These are phyloP conservation scores for Palaemon carinicauda DNA, from an alignment of 1,140 invertebrate genomes.

Conservation along the genomic window DNA sequence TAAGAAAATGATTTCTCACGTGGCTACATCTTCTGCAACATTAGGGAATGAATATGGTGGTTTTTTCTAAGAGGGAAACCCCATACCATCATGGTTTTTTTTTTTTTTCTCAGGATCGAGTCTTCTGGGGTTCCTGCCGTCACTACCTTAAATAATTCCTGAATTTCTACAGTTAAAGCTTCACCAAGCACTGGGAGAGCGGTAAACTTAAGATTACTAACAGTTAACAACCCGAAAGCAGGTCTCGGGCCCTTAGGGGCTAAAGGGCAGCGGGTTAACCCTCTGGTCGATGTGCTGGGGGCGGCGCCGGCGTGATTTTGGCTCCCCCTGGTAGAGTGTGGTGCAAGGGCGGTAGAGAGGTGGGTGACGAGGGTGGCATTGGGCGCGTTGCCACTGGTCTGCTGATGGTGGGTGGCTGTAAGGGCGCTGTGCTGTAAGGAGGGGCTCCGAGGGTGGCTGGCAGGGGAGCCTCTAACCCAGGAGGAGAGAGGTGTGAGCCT, in stretches of 20 bases:
- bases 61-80: too few species aligned
- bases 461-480: slow-evolving; percentile 28
- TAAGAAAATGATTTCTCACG: too few species aligned
- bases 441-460: slow-evolving; percentile 37
- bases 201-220: neutral
- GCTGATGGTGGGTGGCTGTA: slow-evolving; percentile 43
- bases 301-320: slow-evolving; percentile 51
- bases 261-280: slow-evolving; percentile 34
- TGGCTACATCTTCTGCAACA: too few species aligned
- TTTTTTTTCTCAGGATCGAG: too few species aligned
- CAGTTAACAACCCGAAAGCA: neutral
- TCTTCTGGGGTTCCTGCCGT: neutral
- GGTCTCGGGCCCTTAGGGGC: neutral
- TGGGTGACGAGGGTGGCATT: slow-evolving; percentile 35
- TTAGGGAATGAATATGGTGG: too few species aligned
- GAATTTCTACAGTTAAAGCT: slow-evolving; percentile 42
- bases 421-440: slow-evolving; percentile 25
- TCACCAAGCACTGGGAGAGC: slow-evolving; percentile 25
- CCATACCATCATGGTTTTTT: too few species aligned
- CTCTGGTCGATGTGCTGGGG: slow-evolving; percentile 41
- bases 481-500: slow-evolving; percentile 29
- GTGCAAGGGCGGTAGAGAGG: slow-evolving; percentile 19
- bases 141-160: neutral
- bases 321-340: slow-evolving; percentile 52
- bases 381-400: slow-evolving; percentile 52